These are phyloP conservation scores for Martes martes DNA, from an alignment of 2,113 vertebrate species.

Conservation along the genomic window DNA sequence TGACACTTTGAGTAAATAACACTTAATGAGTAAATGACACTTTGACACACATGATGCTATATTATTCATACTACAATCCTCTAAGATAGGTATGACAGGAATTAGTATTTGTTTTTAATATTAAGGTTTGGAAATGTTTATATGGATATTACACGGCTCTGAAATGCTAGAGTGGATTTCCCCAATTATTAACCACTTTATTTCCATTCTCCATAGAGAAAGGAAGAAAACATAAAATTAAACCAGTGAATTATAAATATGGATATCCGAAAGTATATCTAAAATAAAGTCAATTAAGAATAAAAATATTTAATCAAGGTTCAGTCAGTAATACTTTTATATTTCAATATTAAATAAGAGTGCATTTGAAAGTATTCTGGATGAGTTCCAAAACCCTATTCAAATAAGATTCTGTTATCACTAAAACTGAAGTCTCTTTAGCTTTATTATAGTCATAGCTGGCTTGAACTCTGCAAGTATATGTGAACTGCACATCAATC, in stretches of 20 bases:
- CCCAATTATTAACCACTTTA: not conserved
- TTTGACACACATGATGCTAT: not conserved
- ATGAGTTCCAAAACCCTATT: slow-evolving; percentile 17
- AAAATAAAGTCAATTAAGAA: not conserved
- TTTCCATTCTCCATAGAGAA: not conserved
- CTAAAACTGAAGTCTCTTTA: not conserved
- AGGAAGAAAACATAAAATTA: not conserved
- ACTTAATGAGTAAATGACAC: slow-evolving; percentile 12
- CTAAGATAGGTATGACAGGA: not conserved
- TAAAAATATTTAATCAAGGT: not conserved
- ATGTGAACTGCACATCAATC: not conserved
- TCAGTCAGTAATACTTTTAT: not conserved
- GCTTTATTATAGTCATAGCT: not conserved
- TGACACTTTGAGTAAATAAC: not conserved
- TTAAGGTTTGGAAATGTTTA: not conserved
- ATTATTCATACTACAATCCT: not conserved
- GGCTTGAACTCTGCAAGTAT: not conserved
- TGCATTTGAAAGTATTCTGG: not conserved
- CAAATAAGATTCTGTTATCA: not conserved
- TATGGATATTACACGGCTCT: not conserved
- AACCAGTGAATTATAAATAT: not conserved
- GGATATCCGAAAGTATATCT: not conserved
- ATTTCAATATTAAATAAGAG: slow-evolving; percentile 31
- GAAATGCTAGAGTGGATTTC: not conserved
- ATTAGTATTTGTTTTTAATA: slow-evolving; percentile 30